Percentiles rank a stretch among this genome's conserved stretches.
phyloP scores from a whole-genome alignment of 2,113 vertebrate genomes.

The Pseudopodoces humilis region DNA sequence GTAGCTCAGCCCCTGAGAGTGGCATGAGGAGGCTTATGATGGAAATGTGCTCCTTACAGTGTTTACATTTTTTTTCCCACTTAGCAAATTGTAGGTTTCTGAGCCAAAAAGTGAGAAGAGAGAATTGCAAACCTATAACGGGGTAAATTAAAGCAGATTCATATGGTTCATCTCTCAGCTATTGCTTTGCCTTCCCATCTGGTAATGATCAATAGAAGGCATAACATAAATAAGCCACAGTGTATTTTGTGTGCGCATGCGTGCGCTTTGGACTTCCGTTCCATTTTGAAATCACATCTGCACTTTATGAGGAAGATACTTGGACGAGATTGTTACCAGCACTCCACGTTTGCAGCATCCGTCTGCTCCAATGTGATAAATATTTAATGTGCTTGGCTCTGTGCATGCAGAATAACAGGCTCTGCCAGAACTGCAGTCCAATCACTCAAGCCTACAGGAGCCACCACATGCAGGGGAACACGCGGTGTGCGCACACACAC shows the following conservation, averaged over 20 bases:
- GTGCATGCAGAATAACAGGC: neutral
- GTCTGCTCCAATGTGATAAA: neutral
- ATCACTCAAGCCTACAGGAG: neutral
- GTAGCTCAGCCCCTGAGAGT: neutral
- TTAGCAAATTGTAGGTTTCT: neutral
- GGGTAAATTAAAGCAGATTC: constrained; percentile 30
- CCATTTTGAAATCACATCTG: constrained; percentile 19
- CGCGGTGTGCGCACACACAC: fast-evolving
- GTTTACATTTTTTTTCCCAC: constrained; percentile 12
- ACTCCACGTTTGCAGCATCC: neutral
- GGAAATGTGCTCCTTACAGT: neutral
- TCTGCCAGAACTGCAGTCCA: neutral
- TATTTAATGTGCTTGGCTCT: constrained; percentile 4
- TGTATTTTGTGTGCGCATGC: neutral
- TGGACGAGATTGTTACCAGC: neutral
- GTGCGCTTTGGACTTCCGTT: neutral
- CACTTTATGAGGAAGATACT: constrained; percentile 5
- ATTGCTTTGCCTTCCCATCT: constrained; percentile 46
- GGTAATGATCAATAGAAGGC: constrained; percentile 37
- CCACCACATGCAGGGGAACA: neutral
- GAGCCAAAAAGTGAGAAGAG: constrained; percentile 9
- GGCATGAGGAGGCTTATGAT: neutral
- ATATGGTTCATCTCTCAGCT: constrained; percentile 36
- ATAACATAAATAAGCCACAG: neutral
- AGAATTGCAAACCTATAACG: neutral